Conservation (phyloP, 2,797 vertebrate genomes). For the Enteromius paludinosus region DNA sequence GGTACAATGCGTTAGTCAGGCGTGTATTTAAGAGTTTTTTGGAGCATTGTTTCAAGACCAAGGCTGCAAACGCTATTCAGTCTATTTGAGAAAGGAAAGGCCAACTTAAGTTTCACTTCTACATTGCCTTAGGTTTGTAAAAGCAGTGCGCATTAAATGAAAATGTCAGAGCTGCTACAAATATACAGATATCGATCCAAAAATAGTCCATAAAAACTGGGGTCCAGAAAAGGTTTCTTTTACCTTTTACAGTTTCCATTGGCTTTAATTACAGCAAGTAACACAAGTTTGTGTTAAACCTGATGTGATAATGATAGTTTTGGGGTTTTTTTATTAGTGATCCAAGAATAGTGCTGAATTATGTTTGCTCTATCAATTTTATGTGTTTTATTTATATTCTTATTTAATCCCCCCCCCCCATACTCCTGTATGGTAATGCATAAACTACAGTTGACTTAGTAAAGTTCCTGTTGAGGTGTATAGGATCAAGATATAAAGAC, state of each 20-base stretch:
- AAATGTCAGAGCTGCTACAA: constrained; percentile 4
- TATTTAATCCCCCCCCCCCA: too few species aligned
- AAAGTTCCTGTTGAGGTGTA: constrained; percentile 1
- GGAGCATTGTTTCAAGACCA: not conserved
- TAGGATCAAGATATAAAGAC: not conserved
- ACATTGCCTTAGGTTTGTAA: constrained; percentile 29
- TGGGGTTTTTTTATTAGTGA: not conserved
- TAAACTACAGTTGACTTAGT: not conserved
- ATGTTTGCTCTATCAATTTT: not conserved
- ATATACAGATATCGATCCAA: not conserved
- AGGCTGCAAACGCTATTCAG: not conserved
- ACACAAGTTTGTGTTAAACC: not conserved
- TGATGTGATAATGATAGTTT: not conserved
- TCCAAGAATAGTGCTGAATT: not conserved
- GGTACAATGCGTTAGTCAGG: not conserved
- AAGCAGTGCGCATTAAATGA: constrained; percentile 7
- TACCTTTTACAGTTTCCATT: not conserved
- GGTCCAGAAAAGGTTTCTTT: not conserved
- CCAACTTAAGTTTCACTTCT: constrained; percentile 21
- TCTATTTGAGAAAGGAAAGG: not conserved
- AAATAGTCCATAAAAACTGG: not conserved
- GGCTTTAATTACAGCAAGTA: not conserved
- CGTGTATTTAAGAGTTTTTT: not conserved
- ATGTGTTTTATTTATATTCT: too few species aligned
- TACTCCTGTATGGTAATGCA: not conserved